Conservation (phyloP, 2,113 vertebrate species). For the Orthochromis malagaraziensis region DNA sequence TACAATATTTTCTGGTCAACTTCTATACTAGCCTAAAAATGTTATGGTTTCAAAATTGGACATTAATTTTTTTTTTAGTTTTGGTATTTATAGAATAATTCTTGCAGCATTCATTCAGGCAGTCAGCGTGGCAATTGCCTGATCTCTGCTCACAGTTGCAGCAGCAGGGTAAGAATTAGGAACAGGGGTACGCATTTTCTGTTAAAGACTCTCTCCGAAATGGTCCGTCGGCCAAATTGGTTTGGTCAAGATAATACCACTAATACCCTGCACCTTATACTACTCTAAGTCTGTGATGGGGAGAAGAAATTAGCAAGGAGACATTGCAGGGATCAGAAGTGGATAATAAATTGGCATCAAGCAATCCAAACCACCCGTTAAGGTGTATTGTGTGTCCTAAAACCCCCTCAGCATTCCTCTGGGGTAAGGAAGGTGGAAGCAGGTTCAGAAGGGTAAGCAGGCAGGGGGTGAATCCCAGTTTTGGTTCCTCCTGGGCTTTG, state of each 20-base stretch:
- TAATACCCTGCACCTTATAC: background rate
- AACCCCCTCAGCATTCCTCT: background rate
- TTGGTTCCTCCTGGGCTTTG: background rate
- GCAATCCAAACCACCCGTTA: background rate
- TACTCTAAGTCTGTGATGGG: background rate
- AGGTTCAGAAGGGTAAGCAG: background rate
- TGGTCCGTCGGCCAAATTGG: fast-evolving
- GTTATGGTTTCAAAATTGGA: background rate
- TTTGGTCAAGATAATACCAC: background rate
- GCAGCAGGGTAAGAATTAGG: background rate
- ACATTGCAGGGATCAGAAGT: background rate
- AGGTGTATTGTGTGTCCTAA: background rate
- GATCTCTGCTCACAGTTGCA: background rate
- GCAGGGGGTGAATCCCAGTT: background rate
- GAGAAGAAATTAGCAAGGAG: background rate
- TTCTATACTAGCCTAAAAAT: background rate
- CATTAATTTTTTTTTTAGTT: background rate
- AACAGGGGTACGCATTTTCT: background rate
- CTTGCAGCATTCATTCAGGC: background rate
- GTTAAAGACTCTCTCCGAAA: background rate
- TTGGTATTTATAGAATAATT: background rate
- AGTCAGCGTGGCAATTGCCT: background rate
- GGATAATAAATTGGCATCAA: background rate
- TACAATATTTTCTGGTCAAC: background rate
- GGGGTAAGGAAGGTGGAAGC: background rate